These are phyloP conservation scores for Drosophila orosa DNA, from an alignment of 1,140 invertebrate species.

Conservation along the genomic window DNA sequence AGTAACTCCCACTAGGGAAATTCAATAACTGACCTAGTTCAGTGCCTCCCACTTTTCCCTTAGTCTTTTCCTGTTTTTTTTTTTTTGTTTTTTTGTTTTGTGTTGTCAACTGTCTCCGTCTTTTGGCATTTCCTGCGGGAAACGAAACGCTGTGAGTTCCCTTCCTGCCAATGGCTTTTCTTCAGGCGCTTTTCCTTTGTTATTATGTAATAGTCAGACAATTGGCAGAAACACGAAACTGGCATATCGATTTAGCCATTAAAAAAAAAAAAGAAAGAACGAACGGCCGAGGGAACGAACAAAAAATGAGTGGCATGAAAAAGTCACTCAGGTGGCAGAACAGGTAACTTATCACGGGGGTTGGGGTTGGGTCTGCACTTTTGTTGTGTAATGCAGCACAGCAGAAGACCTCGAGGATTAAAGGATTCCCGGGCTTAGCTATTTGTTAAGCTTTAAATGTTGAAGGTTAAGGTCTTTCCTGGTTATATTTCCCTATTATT, in stretches of 20 bases:
- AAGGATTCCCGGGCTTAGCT: constrained; percentile 13
- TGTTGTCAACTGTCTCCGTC: constrained; percentile 40
- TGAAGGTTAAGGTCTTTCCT: constrained; percentile 12
- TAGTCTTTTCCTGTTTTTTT: background rate
- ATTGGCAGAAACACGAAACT: constrained; percentile 56
- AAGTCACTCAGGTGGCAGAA: constrained; percentile 41
- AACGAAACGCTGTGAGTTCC: constrained; percentile 47
- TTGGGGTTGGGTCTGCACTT: constrained; percentile 28
- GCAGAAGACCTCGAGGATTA: constrained; percentile 35
- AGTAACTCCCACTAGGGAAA: constrained; percentile 52
- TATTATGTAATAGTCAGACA: constrained; percentile 63
- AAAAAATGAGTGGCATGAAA: constrained; percentile 37
- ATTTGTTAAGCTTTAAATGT: constrained; percentile 13
- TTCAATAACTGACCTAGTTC: constrained; percentile 84
- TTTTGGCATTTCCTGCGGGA: constrained; percentile 56
- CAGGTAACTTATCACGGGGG: constrained; percentile 26
- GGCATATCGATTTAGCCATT: constrained; percentile 70
- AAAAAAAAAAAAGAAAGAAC: constrained; percentile 43
- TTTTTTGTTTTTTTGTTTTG: background rate
- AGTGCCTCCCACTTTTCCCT: constrained; percentile 13
- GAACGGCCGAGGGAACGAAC: constrained; percentile 4
- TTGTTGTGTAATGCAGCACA: constrained; percentile 41
- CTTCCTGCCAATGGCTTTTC: constrained; percentile 17
- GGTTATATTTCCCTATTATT: background rate
- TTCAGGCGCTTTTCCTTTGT: constrained; percentile 23